Conservation (phyloP, 2,888 invertebrate species). For the Lithophane leautieri region DNA sequence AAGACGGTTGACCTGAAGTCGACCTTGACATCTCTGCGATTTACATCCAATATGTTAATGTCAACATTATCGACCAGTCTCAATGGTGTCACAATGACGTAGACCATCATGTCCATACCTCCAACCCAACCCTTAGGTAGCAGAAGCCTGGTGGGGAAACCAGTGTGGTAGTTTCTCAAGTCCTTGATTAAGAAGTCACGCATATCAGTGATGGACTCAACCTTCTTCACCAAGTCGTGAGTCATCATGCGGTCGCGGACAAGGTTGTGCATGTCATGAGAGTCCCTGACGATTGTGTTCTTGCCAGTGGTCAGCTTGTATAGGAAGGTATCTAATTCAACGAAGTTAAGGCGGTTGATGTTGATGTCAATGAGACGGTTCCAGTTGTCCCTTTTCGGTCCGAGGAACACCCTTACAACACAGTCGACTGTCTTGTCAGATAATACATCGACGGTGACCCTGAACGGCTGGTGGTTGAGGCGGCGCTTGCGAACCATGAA, state of each 20-base stretch:
- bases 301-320: slow-evolving; percentile 91
- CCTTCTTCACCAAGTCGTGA: slow-evolving; percentile 91
- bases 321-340: slow-evolving; percentile 92
- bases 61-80: slow-evolving; percentile 84
- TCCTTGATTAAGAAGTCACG: slow-evolving; percentile 80
- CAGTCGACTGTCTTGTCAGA: slow-evolving; percentile 90
- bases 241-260: slow-evolving; percentile 92
- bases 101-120: slow-evolving; percentile 92
- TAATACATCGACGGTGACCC: slow-evolving; percentile 88
- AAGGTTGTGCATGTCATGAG: slow-evolving; percentile 92
- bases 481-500: slow-evolving; percentile 91
- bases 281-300: slow-evolving; percentile 92
- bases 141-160: slow-evolving; percentile 93
- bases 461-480: slow-evolving; percentile 92
- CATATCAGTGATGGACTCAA: slow-evolving; percentile 89
- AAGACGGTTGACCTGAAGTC: slow-evolving; percentile 83
- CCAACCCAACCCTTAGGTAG: slow-evolving; percentile 93
- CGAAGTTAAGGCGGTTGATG: slow-evolving; percentile 91
- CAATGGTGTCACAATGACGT: slow-evolving; percentile 91
- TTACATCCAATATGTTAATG: slow-evolving; percentile 80
- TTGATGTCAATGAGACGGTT: slow-evolving; percentile 90
- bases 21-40: slow-evolving; percentile 83
- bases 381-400: slow-evolving; percentile 92
- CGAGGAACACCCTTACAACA: slow-evolving; percentile 92
- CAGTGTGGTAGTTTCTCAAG: slow-evolving; percentile 89